phyloP scores from a whole-genome alignment of 2,113 vertebrate species.

The Tyto alba region DNA sequence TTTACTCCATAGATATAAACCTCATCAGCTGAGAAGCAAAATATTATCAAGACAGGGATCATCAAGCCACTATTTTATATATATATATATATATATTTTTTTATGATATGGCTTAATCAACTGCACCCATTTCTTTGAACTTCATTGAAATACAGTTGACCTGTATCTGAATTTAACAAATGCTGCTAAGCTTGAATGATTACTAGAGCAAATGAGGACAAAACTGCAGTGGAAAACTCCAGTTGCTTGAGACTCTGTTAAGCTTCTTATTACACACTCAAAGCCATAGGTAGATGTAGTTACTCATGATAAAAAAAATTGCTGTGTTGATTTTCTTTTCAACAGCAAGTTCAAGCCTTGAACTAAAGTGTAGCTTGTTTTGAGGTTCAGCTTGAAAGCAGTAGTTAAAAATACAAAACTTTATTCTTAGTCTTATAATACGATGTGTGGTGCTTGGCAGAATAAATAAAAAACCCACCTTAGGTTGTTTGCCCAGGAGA shows the following conservation, averaged over 20 bases:
- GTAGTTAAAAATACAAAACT: not conserved
- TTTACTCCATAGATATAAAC: not conserved
- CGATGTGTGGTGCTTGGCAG: not conserved
- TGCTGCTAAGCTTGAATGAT: slow-evolving; percentile 9
- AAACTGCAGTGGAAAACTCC: slow-evolving; percentile 8
- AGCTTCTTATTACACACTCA: not conserved
- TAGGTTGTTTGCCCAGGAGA: not conserved
- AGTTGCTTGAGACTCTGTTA: not conserved
- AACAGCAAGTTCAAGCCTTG: slow-evolving; percentile 14
- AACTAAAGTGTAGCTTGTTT: slow-evolving; percentile 12
- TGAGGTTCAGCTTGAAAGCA: slow-evolving; percentile 17
- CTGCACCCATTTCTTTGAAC: not conserved
- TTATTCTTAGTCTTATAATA: not conserved
- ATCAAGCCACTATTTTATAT: not conserved
- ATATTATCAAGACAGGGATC: not conserved
- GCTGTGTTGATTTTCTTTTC: slow-evolving; percentile 34
- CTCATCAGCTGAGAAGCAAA: not conserved
- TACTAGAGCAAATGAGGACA: slow-evolving; percentile 16
- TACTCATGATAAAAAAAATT: slow-evolving; percentile 15
- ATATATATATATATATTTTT: no score
- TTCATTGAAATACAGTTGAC: not conserved
- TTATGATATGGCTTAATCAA: not conserved
- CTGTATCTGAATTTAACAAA: slow-evolving; percentile 3
- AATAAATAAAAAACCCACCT: not conserved
- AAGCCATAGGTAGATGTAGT: slow-evolving; percentile 4